A percentile compares a stretch with the other conserved stretches of the same genome.
Evolutionary conservation across 1,140 invertebrate genomes (phyloP).

Genomic region (Drosophila kepulauana): DNA sequence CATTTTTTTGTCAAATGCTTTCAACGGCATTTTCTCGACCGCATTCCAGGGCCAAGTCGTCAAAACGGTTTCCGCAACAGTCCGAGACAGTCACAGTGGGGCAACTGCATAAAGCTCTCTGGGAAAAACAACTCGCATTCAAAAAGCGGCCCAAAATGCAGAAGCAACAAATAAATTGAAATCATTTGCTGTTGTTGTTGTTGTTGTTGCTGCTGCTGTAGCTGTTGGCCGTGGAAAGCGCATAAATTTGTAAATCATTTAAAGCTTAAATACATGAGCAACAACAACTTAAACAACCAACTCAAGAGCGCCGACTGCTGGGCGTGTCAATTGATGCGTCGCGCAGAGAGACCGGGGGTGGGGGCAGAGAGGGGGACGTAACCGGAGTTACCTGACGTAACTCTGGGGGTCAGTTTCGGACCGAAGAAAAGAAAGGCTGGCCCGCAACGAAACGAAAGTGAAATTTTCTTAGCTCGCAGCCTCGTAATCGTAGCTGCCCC

Average conservation of each 20-base stretch:
- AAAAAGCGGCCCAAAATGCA: background rate
- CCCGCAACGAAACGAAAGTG: slow-evolving; percentile 63
- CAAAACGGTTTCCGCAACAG: slow-evolving; percentile 18
- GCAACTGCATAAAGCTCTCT: slow-evolving; percentile 18
- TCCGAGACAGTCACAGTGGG: background rate
- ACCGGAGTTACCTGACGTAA: slow-evolving; percentile 61
- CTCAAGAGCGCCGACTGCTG: slow-evolving; percentile 57
- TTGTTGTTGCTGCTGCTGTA: too few relatives aligned
- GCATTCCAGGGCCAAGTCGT: slow-evolving; percentile 34
- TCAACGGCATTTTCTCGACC: slow-evolving; percentile 37
- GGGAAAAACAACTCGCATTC: slow-evolving; percentile 35
- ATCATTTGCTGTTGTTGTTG: slow-evolving; percentile 48
- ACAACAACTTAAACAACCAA: slow-evolving; percentile 14
- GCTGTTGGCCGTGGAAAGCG: slow-evolving; percentile 48
- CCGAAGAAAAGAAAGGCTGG: slow-evolving; percentile 53
- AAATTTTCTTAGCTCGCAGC: slow-evolving; percentile 62
- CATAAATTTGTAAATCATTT: slow-evolving; percentile 77
- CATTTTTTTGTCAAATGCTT: slow-evolving; percentile 43
- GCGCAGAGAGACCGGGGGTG: background rate
- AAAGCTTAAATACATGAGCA: slow-evolving; percentile 37
- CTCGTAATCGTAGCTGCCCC: slow-evolving; percentile 33
- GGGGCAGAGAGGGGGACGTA: background rate
- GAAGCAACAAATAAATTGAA: slow-evolving; percentile 51
- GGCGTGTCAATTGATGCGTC: slow-evolving; percentile 56
- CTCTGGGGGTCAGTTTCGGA: slow-evolving; percentile 57